These are phyloP conservation scores for Onchidella celtica DNA, from an alignment of 2,888 invertebrate genomes.

Conservation along the genomic window DNA sequence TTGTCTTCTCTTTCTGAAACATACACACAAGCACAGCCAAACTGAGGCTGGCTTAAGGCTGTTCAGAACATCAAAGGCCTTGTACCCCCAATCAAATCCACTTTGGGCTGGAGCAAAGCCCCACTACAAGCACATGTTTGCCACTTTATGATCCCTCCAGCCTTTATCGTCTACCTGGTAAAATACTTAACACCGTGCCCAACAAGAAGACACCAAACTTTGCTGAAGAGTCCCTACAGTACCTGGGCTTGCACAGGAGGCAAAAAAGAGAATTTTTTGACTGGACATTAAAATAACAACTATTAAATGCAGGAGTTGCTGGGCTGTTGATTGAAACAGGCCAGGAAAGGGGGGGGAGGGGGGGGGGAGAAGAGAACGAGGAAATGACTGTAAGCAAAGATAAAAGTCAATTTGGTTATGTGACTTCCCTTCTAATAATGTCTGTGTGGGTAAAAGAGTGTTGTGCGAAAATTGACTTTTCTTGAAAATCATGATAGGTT, in stretches of 20 bases:
- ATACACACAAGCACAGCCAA: slow-evolving; percentile 35
- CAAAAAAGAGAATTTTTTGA: neutral
- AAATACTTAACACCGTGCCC: slow-evolving; percentile 38
- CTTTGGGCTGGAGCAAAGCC: slow-evolving; percentile 37
- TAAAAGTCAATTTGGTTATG: too few species aligned
- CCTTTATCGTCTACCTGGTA: slow-evolving; percentile 35
- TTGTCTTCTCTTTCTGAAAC: slow-evolving; percentile 26
- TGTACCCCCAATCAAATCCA: slow-evolving; percentile 43
- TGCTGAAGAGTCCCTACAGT: neutral
- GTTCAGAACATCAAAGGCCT: slow-evolving; percentile 48
- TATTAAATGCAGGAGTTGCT: too few species aligned
- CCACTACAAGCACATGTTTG: slow-evolving; percentile 44
- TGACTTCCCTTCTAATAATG: too few species aligned
- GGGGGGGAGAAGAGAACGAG: too few species aligned
- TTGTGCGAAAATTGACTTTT: too few species aligned
- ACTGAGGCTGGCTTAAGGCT: slow-evolving; percentile 38
- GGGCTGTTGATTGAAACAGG: too few species aligned
- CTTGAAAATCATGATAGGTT: too few species aligned
- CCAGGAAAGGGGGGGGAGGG: too few species aligned
- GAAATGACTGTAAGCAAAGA: too few species aligned
- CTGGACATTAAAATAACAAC: too few species aligned
- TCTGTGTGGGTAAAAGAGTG: too few species aligned
- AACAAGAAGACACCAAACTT: slow-evolving; percentile 13
- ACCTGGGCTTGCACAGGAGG: neutral
- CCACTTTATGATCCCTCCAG: slow-evolving; percentile 44